Evolutionary conservation across 2,797 vertebrate species (phyloP).

Genomic region (Poecilia gillii): DNA sequence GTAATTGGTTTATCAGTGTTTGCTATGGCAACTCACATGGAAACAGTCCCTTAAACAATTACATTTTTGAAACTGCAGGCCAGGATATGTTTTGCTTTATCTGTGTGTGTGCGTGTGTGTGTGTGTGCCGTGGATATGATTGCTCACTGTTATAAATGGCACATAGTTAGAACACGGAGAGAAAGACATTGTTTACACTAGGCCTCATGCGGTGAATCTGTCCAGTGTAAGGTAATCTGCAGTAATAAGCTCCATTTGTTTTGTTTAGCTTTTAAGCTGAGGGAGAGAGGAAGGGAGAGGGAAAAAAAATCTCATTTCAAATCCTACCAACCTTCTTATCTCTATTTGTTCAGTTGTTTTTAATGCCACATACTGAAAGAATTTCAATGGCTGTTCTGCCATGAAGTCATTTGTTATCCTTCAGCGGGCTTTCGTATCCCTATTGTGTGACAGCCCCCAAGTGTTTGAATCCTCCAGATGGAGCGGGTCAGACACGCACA

Average conservation of each 20-base stretch:
- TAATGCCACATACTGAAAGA: conserved; percentile 99
- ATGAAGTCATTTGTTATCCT: conserved; percentile 99
- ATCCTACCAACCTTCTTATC: conserved; percentile 99
- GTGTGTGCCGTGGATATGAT: conserved; percentile 71
- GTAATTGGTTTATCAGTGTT: conserved; percentile 85
- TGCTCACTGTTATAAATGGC: conserved; percentile 86
- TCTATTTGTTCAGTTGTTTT: conserved; percentile 99
- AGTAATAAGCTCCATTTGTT: conserved; percentile 92
- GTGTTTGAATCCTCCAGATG: conserved; percentile 97
- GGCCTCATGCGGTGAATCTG: conserved; percentile 86
- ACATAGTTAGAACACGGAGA: conserved; percentile 80
- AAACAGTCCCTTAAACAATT: conserved; percentile 80
- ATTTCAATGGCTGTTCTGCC: conserved; percentile 99
- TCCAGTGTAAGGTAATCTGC: conserved; percentile 89
- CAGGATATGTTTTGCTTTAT: conserved; percentile 81
- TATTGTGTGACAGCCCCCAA: conserved; percentile 95
- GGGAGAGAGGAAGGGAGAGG: conserved; percentile 76
- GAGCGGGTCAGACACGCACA: conserved; percentile 92
- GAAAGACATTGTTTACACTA: conserved; percentile 85
- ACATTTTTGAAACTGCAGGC: conserved; percentile 78
- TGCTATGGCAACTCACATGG: conserved; percentile 84
- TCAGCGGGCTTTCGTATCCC: conserved; percentile 96
- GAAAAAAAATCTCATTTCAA: conserved; percentile 92
- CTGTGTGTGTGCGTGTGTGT: conserved; percentile 50
- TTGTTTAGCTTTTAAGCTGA: conserved; percentile 90